These are phyloP conservation scores for Eremobia ochroleuca DNA, from an alignment of 2,888 invertebrate genomes.

Conservation along the genomic window DNA sequence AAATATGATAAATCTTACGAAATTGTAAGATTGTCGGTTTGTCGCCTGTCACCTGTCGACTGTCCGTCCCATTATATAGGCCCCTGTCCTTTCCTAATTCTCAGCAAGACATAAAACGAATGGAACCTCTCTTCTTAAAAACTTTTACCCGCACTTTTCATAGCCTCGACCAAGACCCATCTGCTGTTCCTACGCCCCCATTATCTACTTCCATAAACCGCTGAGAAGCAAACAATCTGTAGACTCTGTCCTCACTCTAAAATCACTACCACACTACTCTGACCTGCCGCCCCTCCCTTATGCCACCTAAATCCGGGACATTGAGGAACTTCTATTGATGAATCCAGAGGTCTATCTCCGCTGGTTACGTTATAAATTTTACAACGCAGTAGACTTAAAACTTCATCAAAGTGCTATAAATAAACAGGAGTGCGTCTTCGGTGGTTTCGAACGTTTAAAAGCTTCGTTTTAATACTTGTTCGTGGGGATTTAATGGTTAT, in stretches of 20 bases:
- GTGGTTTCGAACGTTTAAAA: conserved; percentile 67
- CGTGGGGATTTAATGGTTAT: conserved; percentile 62
- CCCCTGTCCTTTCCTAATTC: not conserved
- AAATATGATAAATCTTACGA: not conserved
- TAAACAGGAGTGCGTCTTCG: conserved; percentile 76
- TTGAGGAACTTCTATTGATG: conserved; percentile 18
- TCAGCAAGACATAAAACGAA: not conserved
- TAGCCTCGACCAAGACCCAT: conserved; percentile 80
- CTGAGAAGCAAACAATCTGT: conserved; percentile 85
- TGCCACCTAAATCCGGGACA: conserved; percentile 22
- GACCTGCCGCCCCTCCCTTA: conserved; percentile 63
- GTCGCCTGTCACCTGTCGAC: not conserved
- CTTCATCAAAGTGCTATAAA: conserved; percentile 84
- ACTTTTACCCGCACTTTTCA: conserved; percentile 62
- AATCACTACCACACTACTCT: conserved; percentile 74
- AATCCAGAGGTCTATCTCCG: conserved; percentile 63
- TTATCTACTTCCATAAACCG: conserved; percentile 87
- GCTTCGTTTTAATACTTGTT: conserved; percentile 65
- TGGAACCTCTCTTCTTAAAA: not conserved
- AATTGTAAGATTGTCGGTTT: not conserved
- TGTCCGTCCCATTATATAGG: no score
- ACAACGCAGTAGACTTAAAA: conserved; percentile 81
- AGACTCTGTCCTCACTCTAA: conserved; percentile 79
- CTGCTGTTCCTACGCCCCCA: conserved; percentile 83
- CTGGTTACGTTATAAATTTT: conserved; percentile 78